A percentile compares a stretch with the other conserved stretches of the same genome.
Evolutionary conservation across 1,140 invertebrate species (phyloP).

Genomic region (Lucilia sericata): DNA sequence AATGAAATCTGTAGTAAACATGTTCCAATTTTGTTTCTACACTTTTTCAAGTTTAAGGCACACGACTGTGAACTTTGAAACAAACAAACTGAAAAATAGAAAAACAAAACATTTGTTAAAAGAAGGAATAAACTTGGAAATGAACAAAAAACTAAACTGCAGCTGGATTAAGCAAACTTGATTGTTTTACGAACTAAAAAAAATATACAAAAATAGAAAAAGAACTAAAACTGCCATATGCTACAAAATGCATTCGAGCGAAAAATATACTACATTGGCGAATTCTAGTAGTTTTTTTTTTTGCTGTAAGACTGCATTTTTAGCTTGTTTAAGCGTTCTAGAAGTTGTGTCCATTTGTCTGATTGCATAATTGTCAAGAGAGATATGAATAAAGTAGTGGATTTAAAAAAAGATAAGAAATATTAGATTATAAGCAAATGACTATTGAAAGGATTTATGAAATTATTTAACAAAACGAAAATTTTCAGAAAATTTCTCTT

Average conservation of each 20-base stretch:
- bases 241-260: slow-evolving; percentile 17
- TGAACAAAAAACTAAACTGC: background rate
- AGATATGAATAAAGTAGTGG: no score
- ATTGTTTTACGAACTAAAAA: background rate
- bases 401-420: no score
- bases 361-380: background rate
- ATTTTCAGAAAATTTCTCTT: no score
- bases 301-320: background rate
- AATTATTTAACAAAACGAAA: no score
- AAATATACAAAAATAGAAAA: slow-evolving; percentile 20
- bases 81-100: background rate
- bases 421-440: no score
- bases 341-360: background rate
- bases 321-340: background rate
- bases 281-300: background rate
- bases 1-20: background rate
- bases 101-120: slow-evolving; percentile 12
- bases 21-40: background rate
- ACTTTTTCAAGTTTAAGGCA: slow-evolving; percentile 40
- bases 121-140: background rate
- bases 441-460: no score
- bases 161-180: slow-evolving; percentile 16
- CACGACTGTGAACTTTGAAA: slow-evolving; percentile 37
- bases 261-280: slow-evolving; percentile 34
- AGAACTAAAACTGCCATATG: slow-evolving; percentile 31